Evolutionary conservation across 1,140 invertebrate genomes (phyloP).

Genomic region (Stegodyphus mimosarum): DNA sequence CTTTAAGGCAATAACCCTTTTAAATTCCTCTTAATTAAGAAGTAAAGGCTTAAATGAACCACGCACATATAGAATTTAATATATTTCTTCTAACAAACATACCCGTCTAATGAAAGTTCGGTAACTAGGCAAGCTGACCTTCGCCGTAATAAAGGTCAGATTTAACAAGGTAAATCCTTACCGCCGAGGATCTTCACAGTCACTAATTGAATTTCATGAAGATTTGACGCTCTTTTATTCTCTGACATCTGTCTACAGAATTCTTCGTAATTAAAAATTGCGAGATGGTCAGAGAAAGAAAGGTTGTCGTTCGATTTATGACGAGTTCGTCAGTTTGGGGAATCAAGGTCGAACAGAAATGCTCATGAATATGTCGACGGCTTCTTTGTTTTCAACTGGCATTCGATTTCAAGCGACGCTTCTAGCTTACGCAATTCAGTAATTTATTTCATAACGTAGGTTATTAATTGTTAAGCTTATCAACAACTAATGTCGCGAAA

Average conservation of each 20-base stretch:
- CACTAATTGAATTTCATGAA: conserved; percentile 42
- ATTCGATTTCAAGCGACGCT: conserved; percentile 1
- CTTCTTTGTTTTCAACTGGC: conserved; percentile 5
- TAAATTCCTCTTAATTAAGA: too few relatives aligned
- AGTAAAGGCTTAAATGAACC: too few relatives aligned
- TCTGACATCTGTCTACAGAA: conserved; percentile 14
- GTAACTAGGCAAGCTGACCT: neutral
- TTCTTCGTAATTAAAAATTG: neutral
- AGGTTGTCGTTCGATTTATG: conserved; percentile 26
- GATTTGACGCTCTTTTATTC: neutral
- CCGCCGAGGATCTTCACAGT: neutral
- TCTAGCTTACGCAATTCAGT: too few relatives aligned
- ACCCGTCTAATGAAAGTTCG: too few relatives aligned
- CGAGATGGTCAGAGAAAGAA: neutral
- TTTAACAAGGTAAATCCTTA: conserved; percentile 18
- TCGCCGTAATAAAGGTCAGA: conserved; percentile 9
- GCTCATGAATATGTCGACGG: conserved; percentile 17
- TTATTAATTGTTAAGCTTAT: too few relatives aligned
- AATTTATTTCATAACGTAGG: too few relatives aligned
- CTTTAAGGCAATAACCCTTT: too few relatives aligned
- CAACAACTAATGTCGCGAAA: too few relatives aligned
- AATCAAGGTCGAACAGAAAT: conserved; percentile 11
- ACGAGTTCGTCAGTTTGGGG: neutral
- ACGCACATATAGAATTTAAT: too few relatives aligned
- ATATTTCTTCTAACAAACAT: too few relatives aligned